phyloP scores from a whole-genome alignment of 2,797 vertebrate species.

The Hypotaenidia okinawae region DNA sequence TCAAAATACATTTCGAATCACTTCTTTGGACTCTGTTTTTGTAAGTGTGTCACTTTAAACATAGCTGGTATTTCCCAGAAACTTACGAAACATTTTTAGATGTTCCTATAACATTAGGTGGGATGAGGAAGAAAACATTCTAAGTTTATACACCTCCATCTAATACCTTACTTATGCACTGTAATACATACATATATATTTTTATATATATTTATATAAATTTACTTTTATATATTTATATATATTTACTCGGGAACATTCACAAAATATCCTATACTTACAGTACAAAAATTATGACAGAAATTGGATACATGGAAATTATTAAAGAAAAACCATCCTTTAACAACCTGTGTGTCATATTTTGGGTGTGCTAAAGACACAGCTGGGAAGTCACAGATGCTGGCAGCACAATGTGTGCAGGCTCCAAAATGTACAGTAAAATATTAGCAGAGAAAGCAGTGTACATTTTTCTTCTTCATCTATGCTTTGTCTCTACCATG shows the following conservation, averaged over 20 bases:
- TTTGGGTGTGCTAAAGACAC: neutral
- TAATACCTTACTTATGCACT: neutral
- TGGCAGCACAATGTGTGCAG: neutral
- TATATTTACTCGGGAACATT: neutral
- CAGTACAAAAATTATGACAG: neutral
- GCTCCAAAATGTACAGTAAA: neutral
- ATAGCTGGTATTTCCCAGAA: neutral
- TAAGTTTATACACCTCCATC: neutral
- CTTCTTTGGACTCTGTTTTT: neutral
- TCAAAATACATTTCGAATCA: neutral
- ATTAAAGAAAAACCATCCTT: neutral
- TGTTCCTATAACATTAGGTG: neutral
- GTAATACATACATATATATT: too few relatives aligned
- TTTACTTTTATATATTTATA: neutral
- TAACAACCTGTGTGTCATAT: neutral
- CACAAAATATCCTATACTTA: neutral
- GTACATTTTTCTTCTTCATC: neutral
- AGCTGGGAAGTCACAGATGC: neutral
- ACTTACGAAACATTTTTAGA: neutral
- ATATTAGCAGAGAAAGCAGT: neutral
- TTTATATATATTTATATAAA: too few relatives aligned
- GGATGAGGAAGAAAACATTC: neutral
- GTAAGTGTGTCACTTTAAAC: neutral
- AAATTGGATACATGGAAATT: neutral
- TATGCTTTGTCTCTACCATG: neutral